Percentiles rank a stretch among this genome's conserved stretches.
phyloP scores from a whole-genome alignment of 2,113 vertebrate species.

The Heteronetta atricapilla region DNA sequence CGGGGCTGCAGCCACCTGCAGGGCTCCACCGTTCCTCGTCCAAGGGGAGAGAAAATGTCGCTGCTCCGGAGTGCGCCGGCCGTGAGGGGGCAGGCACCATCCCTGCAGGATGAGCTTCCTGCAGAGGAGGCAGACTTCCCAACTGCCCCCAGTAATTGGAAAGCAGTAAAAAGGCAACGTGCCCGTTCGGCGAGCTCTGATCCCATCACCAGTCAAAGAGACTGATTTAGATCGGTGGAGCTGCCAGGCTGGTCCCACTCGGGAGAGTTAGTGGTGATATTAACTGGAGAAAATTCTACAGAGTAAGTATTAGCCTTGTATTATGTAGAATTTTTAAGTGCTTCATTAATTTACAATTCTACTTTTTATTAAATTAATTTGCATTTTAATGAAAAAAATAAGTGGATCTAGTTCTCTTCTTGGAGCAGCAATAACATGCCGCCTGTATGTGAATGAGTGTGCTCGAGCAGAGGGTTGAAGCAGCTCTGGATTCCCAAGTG shows the following conservation, averaged over 20 bases:
- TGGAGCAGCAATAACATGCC: not conserved
- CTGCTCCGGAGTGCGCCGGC: not conserved
- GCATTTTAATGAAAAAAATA: slow-evolving; percentile 77
- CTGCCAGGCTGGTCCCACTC: not conserved
- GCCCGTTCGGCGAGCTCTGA: not conserved
- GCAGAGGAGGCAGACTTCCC: not conserved
- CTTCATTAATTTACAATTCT: slow-evolving; percentile 75
- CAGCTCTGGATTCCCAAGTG: fast-evolving
- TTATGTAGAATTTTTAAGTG: slow-evolving; percentile 62
- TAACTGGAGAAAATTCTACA: slow-evolving; percentile 46
- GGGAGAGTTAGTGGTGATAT: not conserved
- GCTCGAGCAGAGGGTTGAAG: fast-evolving
- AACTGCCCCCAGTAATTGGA: not conserved
- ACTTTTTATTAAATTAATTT: slow-evolving; percentile 79
- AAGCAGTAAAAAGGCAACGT: fast-evolving
- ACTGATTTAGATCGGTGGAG: not conserved
- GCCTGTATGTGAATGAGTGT: not conserved
- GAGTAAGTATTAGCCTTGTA: slow-evolving; percentile 35
- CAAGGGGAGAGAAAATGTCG: not conserved
- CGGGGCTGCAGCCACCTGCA: not conserved
- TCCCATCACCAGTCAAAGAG: not conserved
- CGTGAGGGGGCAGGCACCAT: not conserved
- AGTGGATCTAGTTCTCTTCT: slow-evolving; percentile 41
- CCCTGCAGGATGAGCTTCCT: not conserved
- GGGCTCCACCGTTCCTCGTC: not conserved